These are phyloP conservation scores for Psettodes erumei DNA, from an alignment of 2,113 vertebrate genomes.

Conservation along the genomic window DNA sequence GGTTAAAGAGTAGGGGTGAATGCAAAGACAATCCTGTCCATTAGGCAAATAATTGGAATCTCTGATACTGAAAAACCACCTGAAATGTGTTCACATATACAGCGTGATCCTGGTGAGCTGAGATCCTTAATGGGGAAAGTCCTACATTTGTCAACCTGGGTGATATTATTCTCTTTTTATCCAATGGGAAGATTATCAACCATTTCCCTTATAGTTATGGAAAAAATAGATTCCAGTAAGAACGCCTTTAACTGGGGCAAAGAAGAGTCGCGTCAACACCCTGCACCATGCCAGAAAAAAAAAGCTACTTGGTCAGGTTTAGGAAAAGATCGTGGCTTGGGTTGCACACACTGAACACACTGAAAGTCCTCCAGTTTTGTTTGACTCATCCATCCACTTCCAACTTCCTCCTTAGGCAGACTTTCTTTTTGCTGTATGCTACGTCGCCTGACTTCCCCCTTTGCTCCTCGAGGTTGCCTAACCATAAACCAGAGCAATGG, in stretches of 20 bases:
- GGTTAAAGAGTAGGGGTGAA: slow-evolving; percentile 2
- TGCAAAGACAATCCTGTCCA: slow-evolving; percentile 5
- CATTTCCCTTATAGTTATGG: neutral
- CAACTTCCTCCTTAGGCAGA: neutral
- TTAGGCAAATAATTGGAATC: neutral
- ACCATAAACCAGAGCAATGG: neutral
- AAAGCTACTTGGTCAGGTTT: too few relatives aligned
- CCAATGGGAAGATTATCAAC: neutral
- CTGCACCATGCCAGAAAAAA: too few relatives aligned
- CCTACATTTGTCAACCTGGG: neutral
- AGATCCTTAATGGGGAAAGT: neutral
- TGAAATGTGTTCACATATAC: neutral
- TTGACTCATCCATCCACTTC: neutral
- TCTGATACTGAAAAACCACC: neutral
- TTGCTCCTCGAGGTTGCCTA: neutral
- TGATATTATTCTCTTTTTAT: neutral
- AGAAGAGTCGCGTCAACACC: too few relatives aligned
- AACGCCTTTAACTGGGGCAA: too few relatives aligned
- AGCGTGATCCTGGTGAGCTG: neutral
- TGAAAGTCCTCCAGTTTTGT: neutral
- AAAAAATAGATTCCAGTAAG: neutral
- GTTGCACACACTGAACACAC: too few relatives aligned
- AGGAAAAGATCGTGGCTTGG: too few relatives aligned
- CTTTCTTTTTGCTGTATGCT: neutral
- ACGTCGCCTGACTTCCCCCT: neutral